A percentile compares a stretch with the other conserved stretches of the same genome.
These are phyloP conservation scores for Drosophila parabipectinata DNA, from an alignment of 1,140 invertebrate genomes.

Conservation along the genomic window DNA sequence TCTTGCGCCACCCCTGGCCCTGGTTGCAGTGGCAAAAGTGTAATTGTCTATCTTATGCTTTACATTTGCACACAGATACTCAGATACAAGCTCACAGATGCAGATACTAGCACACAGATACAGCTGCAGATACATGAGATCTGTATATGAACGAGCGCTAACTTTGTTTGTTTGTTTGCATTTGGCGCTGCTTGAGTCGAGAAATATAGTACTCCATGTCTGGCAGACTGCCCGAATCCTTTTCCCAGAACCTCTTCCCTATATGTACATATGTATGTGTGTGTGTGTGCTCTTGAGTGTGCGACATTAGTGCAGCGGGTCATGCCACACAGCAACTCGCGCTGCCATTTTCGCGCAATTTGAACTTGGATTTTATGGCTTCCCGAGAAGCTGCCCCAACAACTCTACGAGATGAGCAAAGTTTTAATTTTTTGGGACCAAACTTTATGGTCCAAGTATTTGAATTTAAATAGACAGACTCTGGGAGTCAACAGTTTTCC, in stretches of 20 bases:
- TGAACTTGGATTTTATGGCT: slow-evolving; percentile 40
- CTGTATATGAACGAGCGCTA: slow-evolving; percentile 28
- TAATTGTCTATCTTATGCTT: slow-evolving; percentile 80
- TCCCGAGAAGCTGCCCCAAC: slow-evolving; percentile 20
- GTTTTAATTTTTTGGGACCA: slow-evolving; percentile 21
- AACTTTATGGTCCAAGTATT: neutral
- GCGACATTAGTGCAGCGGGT: slow-evolving; percentile 67
- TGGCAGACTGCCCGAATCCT: slow-evolving; percentile 39
- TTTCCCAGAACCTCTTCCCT: slow-evolving; percentile 12
- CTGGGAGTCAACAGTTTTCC: no score
- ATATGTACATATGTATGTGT: neutral
- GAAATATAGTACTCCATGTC: slow-evolving; percentile 39
- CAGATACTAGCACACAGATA: slow-evolving; percentile 5
- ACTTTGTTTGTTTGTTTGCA: slow-evolving; percentile 69
- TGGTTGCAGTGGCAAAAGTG: slow-evolving; percentile 66
- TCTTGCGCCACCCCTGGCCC: neutral
- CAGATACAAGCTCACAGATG: slow-evolving; percentile 8
- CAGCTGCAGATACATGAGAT: neutral
- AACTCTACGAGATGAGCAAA: slow-evolving; percentile 17
- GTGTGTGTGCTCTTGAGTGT: slow-evolving; percentile 28
- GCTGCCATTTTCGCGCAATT: slow-evolving; percentile 38
- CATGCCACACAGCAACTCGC: slow-evolving; percentile 17
- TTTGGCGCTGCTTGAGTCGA: slow-evolving; percentile 64
- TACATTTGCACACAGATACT: slow-evolving; percentile 48
- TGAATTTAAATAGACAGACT: no score